Evolutionary conservation across 2,113 vertebrate species (phyloP).

Genomic region (Macaca fascicularis): DNA sequence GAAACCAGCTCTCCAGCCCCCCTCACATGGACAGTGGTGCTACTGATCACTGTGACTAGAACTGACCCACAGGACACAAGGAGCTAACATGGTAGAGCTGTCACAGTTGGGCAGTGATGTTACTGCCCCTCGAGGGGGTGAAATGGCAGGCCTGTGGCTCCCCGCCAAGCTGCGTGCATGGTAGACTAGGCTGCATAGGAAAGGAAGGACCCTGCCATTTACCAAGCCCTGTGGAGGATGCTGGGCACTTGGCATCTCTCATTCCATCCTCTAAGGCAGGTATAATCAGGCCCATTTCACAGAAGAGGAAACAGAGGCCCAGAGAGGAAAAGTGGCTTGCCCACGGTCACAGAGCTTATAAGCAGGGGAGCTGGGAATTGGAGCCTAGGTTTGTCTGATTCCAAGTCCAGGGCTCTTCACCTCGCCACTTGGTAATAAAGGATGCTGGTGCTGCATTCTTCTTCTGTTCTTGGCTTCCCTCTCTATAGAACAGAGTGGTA

Average conservation of each 20-base stretch:
- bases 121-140: not conserved
- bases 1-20: not conserved
- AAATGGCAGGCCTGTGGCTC: not conserved
- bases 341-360: not conserved
- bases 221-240: not conserved
- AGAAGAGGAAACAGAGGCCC: not conserved
- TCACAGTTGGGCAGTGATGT: not conserved
- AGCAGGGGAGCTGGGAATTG: not conserved
- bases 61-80: not conserved
- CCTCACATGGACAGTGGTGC: not conserved
- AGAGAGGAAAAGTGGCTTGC: not conserved
- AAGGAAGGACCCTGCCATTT: not conserved
- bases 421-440: not conserved
- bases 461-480: not conserved
- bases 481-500: not conserved
- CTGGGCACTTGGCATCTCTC: not conserved
- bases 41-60: not conserved
- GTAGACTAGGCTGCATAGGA: not conserved
- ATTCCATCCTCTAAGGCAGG: not conserved
- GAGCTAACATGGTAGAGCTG: not conserved
- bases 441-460: not conserved
- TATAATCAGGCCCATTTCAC: not conserved
- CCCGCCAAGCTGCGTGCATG: not conserved
- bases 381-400: not conserved
- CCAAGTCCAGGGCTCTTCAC: not conserved